Evolutionary conservation across 2,888 invertebrate genomes (phyloP).

Genomic region (Dromius quadrimaculatus): DNA sequence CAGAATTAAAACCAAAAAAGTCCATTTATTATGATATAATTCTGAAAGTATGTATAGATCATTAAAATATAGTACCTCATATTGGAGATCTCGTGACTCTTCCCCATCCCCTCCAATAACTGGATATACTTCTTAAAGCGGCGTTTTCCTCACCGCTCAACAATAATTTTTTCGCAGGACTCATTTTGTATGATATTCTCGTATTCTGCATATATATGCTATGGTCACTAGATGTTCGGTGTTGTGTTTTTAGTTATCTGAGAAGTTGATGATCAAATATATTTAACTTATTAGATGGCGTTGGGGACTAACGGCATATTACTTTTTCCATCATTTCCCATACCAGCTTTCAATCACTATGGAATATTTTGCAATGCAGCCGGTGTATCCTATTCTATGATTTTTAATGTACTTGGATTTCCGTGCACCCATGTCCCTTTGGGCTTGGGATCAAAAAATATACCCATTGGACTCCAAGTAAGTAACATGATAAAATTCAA

Average conservation of each 20-base stretch:
- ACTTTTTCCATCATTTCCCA: conserved; percentile 78
- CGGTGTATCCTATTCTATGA: conserved; percentile 74
- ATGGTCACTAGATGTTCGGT: background rate
- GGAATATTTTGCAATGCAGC: conserved; percentile 72
- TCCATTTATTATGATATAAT: no score
- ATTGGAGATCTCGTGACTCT: no score
- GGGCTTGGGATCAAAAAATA: conserved; percentile 72
- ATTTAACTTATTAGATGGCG: conserved; percentile 64
- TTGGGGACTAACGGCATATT: conserved; percentile 79
- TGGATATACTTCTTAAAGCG: no score
- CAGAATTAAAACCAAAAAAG: no score
- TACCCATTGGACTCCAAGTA: conserved; percentile 85
- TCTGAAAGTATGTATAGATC: no score
- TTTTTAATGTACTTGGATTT: conserved; percentile 79
- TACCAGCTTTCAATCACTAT: conserved; percentile 75
- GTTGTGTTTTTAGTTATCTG: background rate
- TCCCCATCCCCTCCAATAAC: no score
- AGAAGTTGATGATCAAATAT: background rate
- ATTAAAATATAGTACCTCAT: no score
- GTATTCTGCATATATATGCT: conserved; percentile 21
- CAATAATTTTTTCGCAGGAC: no score
- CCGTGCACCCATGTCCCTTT: conserved; percentile 83
- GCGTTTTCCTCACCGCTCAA: no score
- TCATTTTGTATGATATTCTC: no score
- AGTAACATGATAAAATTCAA: conserved; percentile 26